Percentiles rank a stretch among this genome's conserved stretches.
Evolutionary conservation across 1,140 invertebrate species (phyloP).

Genomic region (Capitella teleta): DNA sequence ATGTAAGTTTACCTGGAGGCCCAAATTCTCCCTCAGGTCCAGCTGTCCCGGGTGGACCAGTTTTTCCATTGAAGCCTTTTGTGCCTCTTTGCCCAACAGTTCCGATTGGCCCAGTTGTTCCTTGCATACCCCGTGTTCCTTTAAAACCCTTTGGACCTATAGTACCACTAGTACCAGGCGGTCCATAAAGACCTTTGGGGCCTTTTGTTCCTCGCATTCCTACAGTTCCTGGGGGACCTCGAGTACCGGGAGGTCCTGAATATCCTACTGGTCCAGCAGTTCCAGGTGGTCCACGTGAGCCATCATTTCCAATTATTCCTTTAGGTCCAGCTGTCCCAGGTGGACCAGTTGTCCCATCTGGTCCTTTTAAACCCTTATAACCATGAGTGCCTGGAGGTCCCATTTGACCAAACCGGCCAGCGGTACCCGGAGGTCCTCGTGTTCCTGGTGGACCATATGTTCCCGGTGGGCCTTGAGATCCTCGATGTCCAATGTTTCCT

Average conservation of each 20-base stretch:
- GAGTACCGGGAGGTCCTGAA: background rate
- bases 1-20: too few relatives aligned
- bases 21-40: too few relatives aligned
- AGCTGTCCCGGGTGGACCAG: too few relatives aligned
- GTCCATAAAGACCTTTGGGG: conserved; percentile 1
- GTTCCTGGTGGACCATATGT: conserved; percentile 7
- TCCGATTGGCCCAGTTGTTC: conserved; percentile 7
- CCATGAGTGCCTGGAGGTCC: background rate
- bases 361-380: too few relatives aligned
- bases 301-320: conserved; percentile 2
- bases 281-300: conserved; percentile 4
- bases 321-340: background rate
- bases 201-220: too few relatives aligned
- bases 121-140: too few relatives aligned
- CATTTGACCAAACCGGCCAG: conserved; percentile 7
- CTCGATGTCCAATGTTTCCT: conserved; percentile 1
- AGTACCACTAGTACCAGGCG: conserved; percentile 6
- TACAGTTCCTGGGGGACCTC: background rate
- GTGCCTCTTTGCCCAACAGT: too few relatives aligned
- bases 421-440: background rate
- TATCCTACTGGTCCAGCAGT: conserved; percentile 1
- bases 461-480: conserved; percentile 6
- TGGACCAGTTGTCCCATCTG: background rate
- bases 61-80: too few relatives aligned
- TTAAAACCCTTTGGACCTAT: too few relatives aligned